phyloP scores from a whole-genome alignment of 1,140 invertebrate genomes.

The Odontomachus brunneus region DNA sequence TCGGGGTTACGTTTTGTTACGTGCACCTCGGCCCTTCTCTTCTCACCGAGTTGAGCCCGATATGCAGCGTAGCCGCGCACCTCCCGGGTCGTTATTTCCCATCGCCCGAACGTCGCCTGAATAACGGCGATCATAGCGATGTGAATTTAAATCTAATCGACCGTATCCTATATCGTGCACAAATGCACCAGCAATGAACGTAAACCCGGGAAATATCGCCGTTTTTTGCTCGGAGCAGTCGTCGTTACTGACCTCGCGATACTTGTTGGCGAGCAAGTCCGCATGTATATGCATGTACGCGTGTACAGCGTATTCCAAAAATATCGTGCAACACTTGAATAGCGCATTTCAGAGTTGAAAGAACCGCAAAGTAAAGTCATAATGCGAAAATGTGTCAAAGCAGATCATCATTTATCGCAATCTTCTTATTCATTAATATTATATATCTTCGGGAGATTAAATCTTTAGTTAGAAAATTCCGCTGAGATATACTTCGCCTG shows the following conservation, averaged over 20 bases:
- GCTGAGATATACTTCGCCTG: too few species aligned
- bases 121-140: conserved; percentile 52
- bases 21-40: conserved; percentile 41
- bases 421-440: too few species aligned
- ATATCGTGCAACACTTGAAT: too few species aligned
- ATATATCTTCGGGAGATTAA: too few species aligned
- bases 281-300: neutral
- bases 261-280: neutral
- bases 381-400: too few species aligned
- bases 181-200: neutral
- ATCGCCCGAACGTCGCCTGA: conserved; percentile 45
- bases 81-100: conserved; percentile 57
- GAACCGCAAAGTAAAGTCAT: too few species aligned
- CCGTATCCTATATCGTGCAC: neutral
- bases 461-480: too few species aligned
- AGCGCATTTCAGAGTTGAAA: too few species aligned
- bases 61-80: conserved; percentile 10
- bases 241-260: neutral
- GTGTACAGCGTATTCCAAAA: neutral
- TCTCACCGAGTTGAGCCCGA: conserved; percentile 14
- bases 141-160: conserved; percentile 59
- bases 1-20: conserved; percentile 68
- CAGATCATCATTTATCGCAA: too few species aligned
- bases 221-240: conserved; percentile 15
- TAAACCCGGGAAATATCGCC: neutral